Evolutionary conservation across 2,797 vertebrate species (phyloP).

Genomic region (Cyprinella venusta): DNA sequence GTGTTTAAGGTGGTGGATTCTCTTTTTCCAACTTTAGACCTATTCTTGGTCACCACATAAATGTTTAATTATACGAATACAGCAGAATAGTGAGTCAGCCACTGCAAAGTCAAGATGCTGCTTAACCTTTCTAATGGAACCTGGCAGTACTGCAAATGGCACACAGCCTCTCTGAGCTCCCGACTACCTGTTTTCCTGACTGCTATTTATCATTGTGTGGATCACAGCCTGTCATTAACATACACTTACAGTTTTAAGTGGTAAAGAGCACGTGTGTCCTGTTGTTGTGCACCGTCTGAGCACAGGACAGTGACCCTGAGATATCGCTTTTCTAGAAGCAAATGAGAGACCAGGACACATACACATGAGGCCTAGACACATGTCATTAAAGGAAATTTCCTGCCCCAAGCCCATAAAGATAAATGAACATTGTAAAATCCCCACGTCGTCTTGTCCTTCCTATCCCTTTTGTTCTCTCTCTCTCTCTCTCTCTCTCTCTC

Average conservation of each 20-base stretch:
- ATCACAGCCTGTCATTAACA: conserved; percentile 56
- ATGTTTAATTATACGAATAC: background rate
- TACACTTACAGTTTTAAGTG: conserved; percentile 46
- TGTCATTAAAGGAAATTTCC: conserved; percentile 74
- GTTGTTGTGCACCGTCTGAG: conserved; percentile 24
- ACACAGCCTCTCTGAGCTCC: conserved; percentile 71
- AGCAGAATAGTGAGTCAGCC: conserved; percentile 53
- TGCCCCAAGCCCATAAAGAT: conserved; percentile 73
- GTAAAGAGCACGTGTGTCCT: conserved; percentile 24
- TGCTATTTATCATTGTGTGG: conserved; percentile 22
- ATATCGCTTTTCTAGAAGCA: conserved; percentile 51
- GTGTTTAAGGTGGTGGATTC: background rate
- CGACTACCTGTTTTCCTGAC: conserved; percentile 65
- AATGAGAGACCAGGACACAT: conserved; percentile 61
- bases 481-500: conserved; percentile 46
- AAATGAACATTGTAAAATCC: conserved; percentile 65
- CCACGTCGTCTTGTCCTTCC: conserved; percentile 55
- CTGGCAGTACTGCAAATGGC: conserved; percentile 71
- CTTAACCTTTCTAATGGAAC: conserved; percentile 69
- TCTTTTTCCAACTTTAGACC: background rate
- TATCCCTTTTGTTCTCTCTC: conserved; percentile 46
- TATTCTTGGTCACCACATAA: background rate
- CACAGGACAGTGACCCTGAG: conserved; percentile 35
- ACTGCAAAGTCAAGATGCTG: conserved; percentile 49
- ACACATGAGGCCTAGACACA: conserved; percentile 63